A percentile compares a stretch with the other conserved stretches of the same genome.
phyloP scores from a whole-genome alignment of 2,113 vertebrate genomes.

The Archocentrus centrarchus region DNA sequence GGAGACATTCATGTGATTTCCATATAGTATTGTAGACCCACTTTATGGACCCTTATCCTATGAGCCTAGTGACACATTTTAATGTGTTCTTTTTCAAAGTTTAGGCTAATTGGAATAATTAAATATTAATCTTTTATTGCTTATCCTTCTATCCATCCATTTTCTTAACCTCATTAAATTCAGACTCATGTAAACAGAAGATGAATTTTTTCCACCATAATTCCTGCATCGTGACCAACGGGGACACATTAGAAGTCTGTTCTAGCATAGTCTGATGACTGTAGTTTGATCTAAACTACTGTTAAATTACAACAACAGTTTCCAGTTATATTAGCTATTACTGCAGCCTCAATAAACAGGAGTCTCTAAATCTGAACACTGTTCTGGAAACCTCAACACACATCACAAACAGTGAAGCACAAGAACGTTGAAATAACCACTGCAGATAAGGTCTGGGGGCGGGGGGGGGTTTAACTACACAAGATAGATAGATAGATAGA shows the following conservation, averaged over 20 bases:
- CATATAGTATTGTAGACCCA: neutral
- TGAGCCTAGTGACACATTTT: neutral
- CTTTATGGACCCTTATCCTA: too few species aligned
- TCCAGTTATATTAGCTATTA: too few species aligned
- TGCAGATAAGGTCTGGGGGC: too few species aligned
- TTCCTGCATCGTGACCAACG: too few species aligned
- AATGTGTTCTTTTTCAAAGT: neutral
- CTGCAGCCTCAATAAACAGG: fast-evolving
- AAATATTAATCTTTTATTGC: neutral
- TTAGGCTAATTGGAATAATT: neutral
- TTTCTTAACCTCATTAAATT: fast-evolving
- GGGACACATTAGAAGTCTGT: too few species aligned
- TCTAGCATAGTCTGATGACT: too few species aligned
- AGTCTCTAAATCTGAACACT: fast-evolving
- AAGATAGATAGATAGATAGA: too few species aligned
- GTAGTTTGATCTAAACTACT: neutral
- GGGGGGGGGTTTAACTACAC: too few species aligned
- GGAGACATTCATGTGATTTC: neutral
- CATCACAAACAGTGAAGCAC: neutral
- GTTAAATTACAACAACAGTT: neutral
- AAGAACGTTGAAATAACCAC: neutral
- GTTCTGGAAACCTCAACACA: neutral
- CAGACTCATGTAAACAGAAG: fast-evolving
- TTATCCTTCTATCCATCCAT: neutral
- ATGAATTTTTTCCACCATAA: too few species aligned